These are phyloP conservation scores for Steinernema hermaphroditum DNA, from an alignment of 2,888 invertebrate genomes.

Conservation along the genomic window DNA sequence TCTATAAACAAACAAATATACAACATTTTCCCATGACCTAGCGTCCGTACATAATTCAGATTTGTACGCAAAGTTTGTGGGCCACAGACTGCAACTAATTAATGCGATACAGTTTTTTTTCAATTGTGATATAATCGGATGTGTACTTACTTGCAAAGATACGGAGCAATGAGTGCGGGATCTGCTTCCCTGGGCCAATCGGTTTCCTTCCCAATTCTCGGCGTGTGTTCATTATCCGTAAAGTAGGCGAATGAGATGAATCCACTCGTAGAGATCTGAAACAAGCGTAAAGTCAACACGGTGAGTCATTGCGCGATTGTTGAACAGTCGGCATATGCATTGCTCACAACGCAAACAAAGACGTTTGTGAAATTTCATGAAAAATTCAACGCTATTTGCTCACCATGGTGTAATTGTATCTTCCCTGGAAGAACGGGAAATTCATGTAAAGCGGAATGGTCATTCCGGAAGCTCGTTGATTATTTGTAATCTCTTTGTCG, in stretches of 20 bases:
- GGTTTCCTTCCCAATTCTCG: neutral
- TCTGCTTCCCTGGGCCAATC: conserved; percentile 45
- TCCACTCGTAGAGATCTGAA: conserved; percentile 44
- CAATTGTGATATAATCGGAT: no score
- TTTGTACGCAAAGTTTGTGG: no score
- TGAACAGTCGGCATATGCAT: neutral
- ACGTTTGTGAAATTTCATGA: no score
- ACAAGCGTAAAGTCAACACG: neutral
- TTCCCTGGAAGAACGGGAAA: conserved; percentile 4
- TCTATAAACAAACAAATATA: no score
- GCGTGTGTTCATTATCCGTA: conserved; percentile 37
- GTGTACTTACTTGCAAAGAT: conserved; percentile 40
- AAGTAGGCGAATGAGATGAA: conserved; percentile 45
- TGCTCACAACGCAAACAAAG: neutral
- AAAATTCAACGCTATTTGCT: neutral
- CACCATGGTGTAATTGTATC: conserved; percentile 2
- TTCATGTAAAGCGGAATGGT: conserved; percentile 23
- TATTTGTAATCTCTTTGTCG: conserved; percentile 3
- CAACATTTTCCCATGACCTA: no score
- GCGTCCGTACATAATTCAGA: no score
- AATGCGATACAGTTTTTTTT: no score
- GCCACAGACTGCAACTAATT: no score
- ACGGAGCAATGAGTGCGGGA: conserved; percentile 45
- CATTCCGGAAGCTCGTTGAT: conserved; percentile 12
- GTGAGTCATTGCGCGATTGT: neutral